Evolutionary conservation across 2,113 vertebrate genomes (phyloP).

Genomic region (Ptychochromis oligacanthus): DNA sequence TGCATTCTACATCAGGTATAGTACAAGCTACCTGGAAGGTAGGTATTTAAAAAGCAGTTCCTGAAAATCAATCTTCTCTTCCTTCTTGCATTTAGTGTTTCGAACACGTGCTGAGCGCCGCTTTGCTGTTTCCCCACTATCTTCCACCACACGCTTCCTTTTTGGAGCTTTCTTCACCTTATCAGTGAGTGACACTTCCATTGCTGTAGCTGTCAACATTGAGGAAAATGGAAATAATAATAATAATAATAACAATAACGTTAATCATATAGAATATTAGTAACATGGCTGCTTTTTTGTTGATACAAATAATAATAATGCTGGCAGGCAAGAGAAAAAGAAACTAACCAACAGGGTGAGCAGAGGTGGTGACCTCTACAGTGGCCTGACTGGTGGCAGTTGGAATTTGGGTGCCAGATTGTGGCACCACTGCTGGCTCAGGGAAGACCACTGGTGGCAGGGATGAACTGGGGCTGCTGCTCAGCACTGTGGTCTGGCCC

Average conservation of each 20-base stretch:
- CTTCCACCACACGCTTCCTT: slow-evolving; percentile 88
- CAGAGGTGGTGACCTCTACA: slow-evolving; percentile 79
- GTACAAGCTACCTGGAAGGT: slow-evolving; percentile 86
- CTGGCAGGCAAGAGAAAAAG: not conserved
- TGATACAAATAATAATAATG: not conserved
- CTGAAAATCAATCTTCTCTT: slow-evolving; percentile 98
- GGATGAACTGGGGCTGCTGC: slow-evolving; percentile 75
- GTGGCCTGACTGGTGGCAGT: slow-evolving; percentile 72
- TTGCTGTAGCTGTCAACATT: slow-evolving; percentile 64
- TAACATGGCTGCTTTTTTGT: not conserved
- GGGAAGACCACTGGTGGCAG: slow-evolving; percentile 67
- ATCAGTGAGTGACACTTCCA: slow-evolving; percentile 84
- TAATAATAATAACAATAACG: not conserved
- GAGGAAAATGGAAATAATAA: not conserved
- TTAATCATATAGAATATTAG: not conserved
- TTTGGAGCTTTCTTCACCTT: slow-evolving; percentile 93
- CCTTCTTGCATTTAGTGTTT: slow-evolving; percentile 98
- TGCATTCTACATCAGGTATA: not conserved
- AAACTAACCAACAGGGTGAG: slow-evolving; percentile 80
- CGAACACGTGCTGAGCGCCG: slow-evolving; percentile 94
- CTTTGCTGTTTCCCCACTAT: slow-evolving; percentile 93
- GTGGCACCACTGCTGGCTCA: slow-evolving; percentile 65
- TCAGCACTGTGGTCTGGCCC: slow-evolving; percentile 80
- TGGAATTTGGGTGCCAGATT: slow-evolving; percentile 39
- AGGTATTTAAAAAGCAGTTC: slow-evolving; percentile 94